These are phyloP conservation scores for Goniozus legneri DNA, from an alignment of 1,140 invertebrate species.

Conservation along the genomic window DNA sequence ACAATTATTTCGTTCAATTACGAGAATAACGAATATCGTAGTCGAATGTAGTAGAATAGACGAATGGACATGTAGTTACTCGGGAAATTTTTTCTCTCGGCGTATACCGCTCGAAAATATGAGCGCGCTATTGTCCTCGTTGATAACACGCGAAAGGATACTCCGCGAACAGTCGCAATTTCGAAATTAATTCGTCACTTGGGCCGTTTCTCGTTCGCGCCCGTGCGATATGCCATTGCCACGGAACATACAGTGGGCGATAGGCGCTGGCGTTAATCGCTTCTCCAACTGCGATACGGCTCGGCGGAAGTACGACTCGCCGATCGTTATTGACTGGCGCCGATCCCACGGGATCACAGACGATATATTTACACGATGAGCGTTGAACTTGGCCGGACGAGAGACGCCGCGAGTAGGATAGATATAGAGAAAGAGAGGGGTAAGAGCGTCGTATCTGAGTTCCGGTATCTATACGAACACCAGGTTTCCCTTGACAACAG, in stretches of 20 bases:
- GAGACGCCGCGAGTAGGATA: constrained; percentile 15
- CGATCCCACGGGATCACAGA: constrained; percentile 25
- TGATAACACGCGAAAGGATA: too few species aligned
- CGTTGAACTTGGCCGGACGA: constrained; percentile 34
- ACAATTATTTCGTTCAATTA: too few species aligned
- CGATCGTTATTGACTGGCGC: constrained; percentile 32
- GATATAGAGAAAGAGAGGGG: neutral
- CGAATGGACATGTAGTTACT: too few species aligned
- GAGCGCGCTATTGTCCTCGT: too few species aligned
- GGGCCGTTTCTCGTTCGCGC: too few species aligned
- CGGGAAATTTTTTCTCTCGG: too few species aligned
- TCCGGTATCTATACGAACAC: constrained; percentile 45
- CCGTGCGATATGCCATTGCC: too few species aligned
- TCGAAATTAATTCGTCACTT: too few species aligned
- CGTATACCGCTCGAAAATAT: too few species aligned
- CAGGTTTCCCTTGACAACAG: constrained; percentile 47
- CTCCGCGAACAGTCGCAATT: too few species aligned
- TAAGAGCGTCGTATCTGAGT: constrained; percentile 42
- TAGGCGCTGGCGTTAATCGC: constrained; percentile 22
- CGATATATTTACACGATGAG: constrained; percentile 43
- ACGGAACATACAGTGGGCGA: constrained; percentile 14
- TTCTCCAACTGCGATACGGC: constrained; percentile 8
- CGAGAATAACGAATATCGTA: too few species aligned
- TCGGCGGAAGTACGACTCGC: constrained; percentile 19
- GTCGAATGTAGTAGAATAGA: too few species aligned